These are phyloP conservation scores for Anthopleura xanthogrammica DNA, from an alignment of 92 coral and sea anemone genomes.

Conservation along the genomic window DNA sequence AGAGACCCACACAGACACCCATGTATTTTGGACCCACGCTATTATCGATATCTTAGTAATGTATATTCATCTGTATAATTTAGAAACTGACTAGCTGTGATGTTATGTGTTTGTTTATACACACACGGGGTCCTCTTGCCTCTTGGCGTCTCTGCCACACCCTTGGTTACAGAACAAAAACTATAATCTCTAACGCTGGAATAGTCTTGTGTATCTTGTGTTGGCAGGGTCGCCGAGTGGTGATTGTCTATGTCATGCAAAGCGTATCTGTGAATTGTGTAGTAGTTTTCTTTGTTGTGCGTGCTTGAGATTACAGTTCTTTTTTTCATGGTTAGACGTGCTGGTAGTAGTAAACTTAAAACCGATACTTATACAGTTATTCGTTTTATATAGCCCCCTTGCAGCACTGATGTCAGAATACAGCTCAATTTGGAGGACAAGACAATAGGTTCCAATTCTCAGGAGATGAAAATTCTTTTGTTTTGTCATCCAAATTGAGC, in stretches of 20 bases:
- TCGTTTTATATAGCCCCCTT: too few species aligned
- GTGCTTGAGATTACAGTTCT: neutral
- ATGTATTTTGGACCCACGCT: neutral
- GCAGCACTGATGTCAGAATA: too few species aligned
- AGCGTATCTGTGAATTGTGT: neutral
- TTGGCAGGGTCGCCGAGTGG: conserved; percentile 1
- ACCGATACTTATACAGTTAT: too few species aligned
- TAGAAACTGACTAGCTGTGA: neutral
- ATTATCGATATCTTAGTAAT: neutral
- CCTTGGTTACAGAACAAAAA: neutral
- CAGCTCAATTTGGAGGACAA: too few species aligned
- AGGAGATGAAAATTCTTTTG: too few species aligned
- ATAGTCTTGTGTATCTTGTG: neutral
- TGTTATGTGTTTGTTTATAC: conserved; percentile 17
- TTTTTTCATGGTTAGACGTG: neutral
- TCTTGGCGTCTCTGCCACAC: conserved; percentile 22
- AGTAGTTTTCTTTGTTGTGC: neutral
- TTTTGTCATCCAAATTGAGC: too few species aligned
- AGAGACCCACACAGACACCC: neutral
- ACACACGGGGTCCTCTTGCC: conserved; percentile 41
- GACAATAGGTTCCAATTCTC: too few species aligned
- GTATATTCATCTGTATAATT: neutral
- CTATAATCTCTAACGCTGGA: neutral
- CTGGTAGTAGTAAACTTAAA: too few species aligned
- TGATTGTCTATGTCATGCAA: neutral